These are phyloP conservation scores for Zaprionus bogoriensis DNA, from an alignment of 2,888 invertebrate genomes.

Conservation along the genomic window DNA sequence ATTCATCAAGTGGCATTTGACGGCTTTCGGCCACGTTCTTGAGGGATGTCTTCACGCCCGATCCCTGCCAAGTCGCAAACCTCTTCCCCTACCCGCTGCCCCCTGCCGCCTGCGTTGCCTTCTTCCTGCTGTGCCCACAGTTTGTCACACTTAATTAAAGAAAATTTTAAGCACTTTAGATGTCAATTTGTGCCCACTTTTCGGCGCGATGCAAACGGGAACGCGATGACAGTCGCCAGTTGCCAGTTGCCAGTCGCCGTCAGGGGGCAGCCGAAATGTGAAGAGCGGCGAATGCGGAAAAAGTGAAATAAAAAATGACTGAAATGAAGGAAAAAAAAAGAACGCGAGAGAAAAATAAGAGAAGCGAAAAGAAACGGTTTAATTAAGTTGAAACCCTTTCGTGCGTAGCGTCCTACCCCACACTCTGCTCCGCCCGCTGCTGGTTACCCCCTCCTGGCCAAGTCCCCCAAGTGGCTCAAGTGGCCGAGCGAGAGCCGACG, in stretches of 20 bases:
- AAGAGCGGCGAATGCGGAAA: constrained; percentile 21
- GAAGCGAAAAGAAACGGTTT: constrained; percentile 65
- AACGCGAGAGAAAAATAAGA: constrained; percentile 25
- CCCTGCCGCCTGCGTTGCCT: background rate
- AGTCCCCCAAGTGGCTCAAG: constrained; percentile 61
- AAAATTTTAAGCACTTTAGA: constrained; percentile 78
- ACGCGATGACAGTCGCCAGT: constrained; percentile 71
- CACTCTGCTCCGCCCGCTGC: background rate
- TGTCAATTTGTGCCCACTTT: constrained; percentile 76
- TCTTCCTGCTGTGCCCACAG: constrained; percentile 65
- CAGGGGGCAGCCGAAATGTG: constrained; percentile 45
- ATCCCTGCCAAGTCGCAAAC: background rate
- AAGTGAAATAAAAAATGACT: constrained; percentile 1
- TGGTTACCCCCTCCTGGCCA: background rate
- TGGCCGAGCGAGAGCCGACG: constrained; percentile 54
- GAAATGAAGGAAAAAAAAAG: constrained; percentile 20
- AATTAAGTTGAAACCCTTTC: constrained; percentile 78
- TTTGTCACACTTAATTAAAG: constrained; percentile 78
- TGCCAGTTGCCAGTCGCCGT: constrained; percentile 59
- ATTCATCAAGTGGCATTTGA: constrained; percentile 4
- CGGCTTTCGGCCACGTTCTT: background rate
- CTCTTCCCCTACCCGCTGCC: background rate
- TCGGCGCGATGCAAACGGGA: constrained; percentile 53
- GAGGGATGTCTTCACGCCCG: background rate
- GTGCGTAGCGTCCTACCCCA: constrained; percentile 56